Percentiles rank a stretch among this genome's conserved stretches.
Conservation (phyloP, 2,113 vertebrate genomes). For the Pteronura brasiliensis region DNA sequence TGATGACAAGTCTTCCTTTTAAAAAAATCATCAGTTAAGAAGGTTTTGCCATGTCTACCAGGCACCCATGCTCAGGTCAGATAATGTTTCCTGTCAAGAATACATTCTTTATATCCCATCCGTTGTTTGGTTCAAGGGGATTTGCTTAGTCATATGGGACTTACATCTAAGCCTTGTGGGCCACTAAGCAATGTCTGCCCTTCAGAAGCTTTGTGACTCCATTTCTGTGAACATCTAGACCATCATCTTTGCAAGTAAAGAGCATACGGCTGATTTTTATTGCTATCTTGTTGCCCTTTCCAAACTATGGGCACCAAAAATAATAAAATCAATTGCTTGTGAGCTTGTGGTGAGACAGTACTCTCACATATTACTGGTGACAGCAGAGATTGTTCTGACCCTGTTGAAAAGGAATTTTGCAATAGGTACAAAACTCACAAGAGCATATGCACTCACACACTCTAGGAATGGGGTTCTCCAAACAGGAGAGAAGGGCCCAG, state of each 20-base stretch:
- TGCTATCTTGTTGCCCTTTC: background rate
- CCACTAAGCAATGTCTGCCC: conserved; percentile 11
- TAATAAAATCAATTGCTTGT: background rate
- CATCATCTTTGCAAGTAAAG: background rate
- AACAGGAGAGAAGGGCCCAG: background rate
- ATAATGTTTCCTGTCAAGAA: conserved; percentile 39
- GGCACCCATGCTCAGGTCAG: conserved; percentile 27
- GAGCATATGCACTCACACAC: background rate
- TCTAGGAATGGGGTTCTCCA: background rate
- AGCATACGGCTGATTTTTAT: background rate
- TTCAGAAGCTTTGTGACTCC: conserved; percentile 40
- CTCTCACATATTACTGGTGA: background rate
- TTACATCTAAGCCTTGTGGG: background rate
- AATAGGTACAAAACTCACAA: background rate
- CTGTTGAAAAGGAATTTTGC: background rate
- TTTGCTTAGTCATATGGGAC: conserved; percentile 45
- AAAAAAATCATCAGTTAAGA: conserved; percentile 50
- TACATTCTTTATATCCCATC: conserved; percentile 43
- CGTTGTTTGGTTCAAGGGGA: conserved; percentile 32
- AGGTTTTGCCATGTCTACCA: conserved; percentile 41
- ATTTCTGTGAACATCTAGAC: background rate
- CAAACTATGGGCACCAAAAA: background rate
- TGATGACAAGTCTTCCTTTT: conserved; percentile 60
- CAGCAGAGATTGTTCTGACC: background rate
- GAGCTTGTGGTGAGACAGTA: background rate